Percentiles rank a stretch among this genome's conserved stretches.
Evolutionary conservation across 2,113 vertebrate species (phyloP).

Genomic region (Xyrauchen texanus): DNA sequence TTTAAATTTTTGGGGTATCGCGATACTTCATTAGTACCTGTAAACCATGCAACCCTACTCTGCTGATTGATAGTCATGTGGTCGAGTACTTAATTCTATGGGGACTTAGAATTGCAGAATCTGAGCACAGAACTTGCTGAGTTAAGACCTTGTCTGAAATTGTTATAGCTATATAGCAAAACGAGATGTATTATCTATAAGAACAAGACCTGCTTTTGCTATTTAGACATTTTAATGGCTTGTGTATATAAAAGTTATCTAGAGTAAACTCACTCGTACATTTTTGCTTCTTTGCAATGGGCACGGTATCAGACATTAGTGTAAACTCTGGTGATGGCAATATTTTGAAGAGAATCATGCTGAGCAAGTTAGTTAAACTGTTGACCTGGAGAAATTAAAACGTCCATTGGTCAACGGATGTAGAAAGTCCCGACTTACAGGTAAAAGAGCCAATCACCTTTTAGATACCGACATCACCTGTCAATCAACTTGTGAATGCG

Average conservation of each 20-base stretch:
- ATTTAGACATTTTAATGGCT: background rate
- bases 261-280: too few species aligned
- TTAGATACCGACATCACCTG: background rate
- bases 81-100: slow-evolving; percentile 4
- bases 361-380: background rate
- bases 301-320: too few species aligned
- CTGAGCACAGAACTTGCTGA: background rate
- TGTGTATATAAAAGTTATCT: background rate
- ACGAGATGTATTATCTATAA: background rate
- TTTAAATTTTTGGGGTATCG: too few species aligned
- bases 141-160: background rate
- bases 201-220: background rate
- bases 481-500: too few species aligned
- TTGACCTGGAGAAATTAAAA: background rate
- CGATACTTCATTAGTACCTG: too few species aligned
- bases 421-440: too few species aligned
- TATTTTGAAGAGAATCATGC: background rate
- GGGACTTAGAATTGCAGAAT: background rate
- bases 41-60: too few species aligned
- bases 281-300: too few species aligned
- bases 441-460: too few species aligned
- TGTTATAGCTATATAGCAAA: background rate
- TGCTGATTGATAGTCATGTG: background rate
- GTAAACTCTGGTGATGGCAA: background rate
- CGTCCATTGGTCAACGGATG: too few species aligned